Base-by-base conservation (phyloP, 2,113 vertebrate genomes). In the Strix aluco region DNA sequence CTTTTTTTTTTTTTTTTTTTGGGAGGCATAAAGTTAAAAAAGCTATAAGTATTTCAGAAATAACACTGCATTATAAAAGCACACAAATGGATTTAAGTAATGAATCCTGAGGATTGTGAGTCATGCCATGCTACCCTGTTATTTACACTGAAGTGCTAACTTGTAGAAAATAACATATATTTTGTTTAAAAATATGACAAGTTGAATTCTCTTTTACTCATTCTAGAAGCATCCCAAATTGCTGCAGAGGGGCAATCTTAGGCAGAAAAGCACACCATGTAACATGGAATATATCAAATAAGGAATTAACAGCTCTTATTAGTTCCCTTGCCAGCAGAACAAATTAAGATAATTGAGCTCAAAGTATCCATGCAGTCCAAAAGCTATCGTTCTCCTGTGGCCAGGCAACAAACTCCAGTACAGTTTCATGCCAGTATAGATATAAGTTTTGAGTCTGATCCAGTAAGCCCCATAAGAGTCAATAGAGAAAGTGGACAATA, bases 321-420 rank as follows among this genome's bases (percentile, higher is more conserved):
- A 44, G 14, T 62, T 94, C 67, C 42, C 55, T 57, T 92, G 91
- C 66, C 87, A 93, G 74, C 18, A 88, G 62, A 95, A 73, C 55
- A 91, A 96, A 94, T 97, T 88, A 97, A 90, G 84, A 90, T 86
- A 94, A 90, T 90, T 92, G 67, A 88, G 73, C 70, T 73, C 71
- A 81, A 92, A 90, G 74, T 51, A 73, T 40, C 34, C 78, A 54
- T 26, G 8, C 52, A 84, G 61, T 79, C 86, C 86, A 92, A 94
- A 94, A 94, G 29, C 46, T 69, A 57, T 66, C 2, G 1, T 63
- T 86, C 59, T 85, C 65, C 59, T 29, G 23, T 54, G 84, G 49
- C 81, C 78, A 62, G 20, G n/a, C 66, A 95, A 47, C 67, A 80
- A 94, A 88, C 20, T 85, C 67, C 54, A 90, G 12, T 29, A 69